Conservation (phyloP, 92 coral and sea anemone species). For the Epizoanthus scotinus region DNA sequence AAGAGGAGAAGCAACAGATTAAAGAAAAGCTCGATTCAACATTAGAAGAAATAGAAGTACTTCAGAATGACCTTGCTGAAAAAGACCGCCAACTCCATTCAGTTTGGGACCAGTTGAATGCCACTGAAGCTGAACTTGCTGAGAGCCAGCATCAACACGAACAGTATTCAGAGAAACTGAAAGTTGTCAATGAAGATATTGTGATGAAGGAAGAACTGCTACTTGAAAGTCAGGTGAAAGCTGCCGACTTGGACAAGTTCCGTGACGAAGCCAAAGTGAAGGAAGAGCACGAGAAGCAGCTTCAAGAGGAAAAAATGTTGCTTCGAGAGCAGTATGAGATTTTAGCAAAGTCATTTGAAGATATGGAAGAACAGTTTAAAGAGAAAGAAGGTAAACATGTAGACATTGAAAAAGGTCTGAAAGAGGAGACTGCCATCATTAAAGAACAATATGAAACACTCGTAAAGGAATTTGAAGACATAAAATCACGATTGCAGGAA, state of each 20-base stretch:
- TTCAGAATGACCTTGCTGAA: slow-evolving; percentile 53
- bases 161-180: slow-evolving; percentile 42
- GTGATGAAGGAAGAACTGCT: slow-evolving; percentile 45
- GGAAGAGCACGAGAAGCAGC: slow-evolving; percentile 38
- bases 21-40: slow-evolving; percentile 32
- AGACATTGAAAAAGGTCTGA: slow-evolving; percentile 10
- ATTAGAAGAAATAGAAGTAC: slow-evolving; percentile 55
- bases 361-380: slow-evolving; percentile 22
- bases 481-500: neutral
- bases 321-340: slow-evolving; percentile 45
- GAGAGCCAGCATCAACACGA: slow-evolving; percentile 24
- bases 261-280: slow-evolving; percentile 22
- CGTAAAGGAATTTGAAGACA: neutral
- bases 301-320: slow-evolving; percentile 56
- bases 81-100: slow-evolving; percentile 54
- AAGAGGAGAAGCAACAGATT: slow-evolving; percentile 17
- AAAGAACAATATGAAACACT: slow-evolving; percentile 13
- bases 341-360: slow-evolving; percentile 27
- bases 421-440: no score
- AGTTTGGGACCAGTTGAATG: slow-evolving; percentile 36
- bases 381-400: neutral
- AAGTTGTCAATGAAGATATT: slow-evolving; percentile 37
- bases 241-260: slow-evolving; percentile 21
- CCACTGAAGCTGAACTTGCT: slow-evolving; percentile 16
- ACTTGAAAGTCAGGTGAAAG: slow-evolving; percentile 27